Evolutionary conservation across 2,888 invertebrate genomes (phyloP).

Genomic region (Aleiodes testaceus): DNA sequence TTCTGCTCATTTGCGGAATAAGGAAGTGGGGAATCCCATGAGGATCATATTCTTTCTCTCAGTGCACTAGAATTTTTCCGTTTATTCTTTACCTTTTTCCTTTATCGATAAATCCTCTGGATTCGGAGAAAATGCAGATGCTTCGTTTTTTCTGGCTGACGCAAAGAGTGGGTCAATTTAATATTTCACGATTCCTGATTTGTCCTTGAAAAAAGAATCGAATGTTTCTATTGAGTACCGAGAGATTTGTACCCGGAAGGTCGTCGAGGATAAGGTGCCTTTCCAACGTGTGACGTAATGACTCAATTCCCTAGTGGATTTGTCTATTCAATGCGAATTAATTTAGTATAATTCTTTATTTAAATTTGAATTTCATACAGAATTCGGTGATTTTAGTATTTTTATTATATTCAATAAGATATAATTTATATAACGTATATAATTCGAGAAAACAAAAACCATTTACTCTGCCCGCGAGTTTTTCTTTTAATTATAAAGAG

Average conservation of each 20-base stretch:
- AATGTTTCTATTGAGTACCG: conserved; percentile 8
- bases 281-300: conserved; percentile 18
- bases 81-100: too few relatives aligned
- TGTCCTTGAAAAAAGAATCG: conserved; percentile 22
- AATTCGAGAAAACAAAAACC: too few relatives aligned
- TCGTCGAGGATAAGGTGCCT: conserved; percentile 13
- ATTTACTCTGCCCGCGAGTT: too few relatives aligned
- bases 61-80: too few relatives aligned
- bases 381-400: not conserved
- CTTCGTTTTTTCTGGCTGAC: not conserved
- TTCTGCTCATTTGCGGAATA: not conserved
- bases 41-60: not conserved
- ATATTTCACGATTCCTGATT: not conserved
- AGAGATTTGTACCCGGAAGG: conserved; percentile 21
- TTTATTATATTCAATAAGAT: too few relatives aligned
- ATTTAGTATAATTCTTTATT: not conserved
- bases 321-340: not conserved
- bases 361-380: not conserved
- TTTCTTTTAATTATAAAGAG: too few relatives aligned
- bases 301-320: not conserved
- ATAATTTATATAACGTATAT: too few relatives aligned
- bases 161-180: conserved; percentile 20
- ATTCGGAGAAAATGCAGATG: too few relatives aligned
- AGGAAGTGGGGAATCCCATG: not conserved
- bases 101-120: too few relatives aligned